These are phyloP conservation scores for Perizoma affinitatum DNA, from an alignment of 2,888 invertebrate genomes.

Conservation along the genomic window DNA sequence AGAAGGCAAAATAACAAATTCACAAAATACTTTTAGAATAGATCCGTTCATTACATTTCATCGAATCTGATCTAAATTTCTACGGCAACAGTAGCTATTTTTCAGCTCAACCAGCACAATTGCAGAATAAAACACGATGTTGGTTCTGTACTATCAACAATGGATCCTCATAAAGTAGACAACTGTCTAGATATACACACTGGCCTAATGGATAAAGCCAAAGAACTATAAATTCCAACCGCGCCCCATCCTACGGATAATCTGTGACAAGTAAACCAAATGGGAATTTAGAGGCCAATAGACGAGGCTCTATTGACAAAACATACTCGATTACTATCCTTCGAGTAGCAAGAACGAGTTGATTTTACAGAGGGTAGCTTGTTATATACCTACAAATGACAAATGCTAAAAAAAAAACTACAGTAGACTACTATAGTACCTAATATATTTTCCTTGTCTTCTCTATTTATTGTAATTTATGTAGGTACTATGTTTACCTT, in stretches of 20 bases:
- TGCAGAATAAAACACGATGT: slow-evolving; percentile 17
- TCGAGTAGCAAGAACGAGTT: slow-evolving; percentile 36
- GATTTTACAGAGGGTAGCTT: too few species aligned
- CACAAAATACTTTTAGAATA: too few species aligned
- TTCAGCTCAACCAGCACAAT: slow-evolving; percentile 16
- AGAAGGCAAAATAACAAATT: too few species aligned
- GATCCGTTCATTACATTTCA: too few species aligned
- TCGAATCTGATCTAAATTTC: neutral
- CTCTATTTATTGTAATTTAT: too few species aligned
- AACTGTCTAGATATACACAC: slow-evolving; percentile 49
- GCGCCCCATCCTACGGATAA: slow-evolving; percentile 74
- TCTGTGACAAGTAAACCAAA: slow-evolving; percentile 71
- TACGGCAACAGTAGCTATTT: slow-evolving; percentile 22
- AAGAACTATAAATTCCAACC: slow-evolving; percentile 73
- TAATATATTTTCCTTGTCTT: too few species aligned
- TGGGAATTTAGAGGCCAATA: slow-evolving; percentile 71
- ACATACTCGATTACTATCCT: slow-evolving; percentile 62
- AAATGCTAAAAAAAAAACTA: too few species aligned
- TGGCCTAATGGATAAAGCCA: slow-evolving; percentile 69
- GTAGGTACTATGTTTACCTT: too few species aligned
- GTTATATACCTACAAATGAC: too few species aligned
- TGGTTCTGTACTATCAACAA: slow-evolving; percentile 25
- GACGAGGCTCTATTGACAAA: slow-evolving; percentile 73
- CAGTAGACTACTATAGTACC: too few species aligned
- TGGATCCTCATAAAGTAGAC: slow-evolving; percentile 41